phyloP scores from a whole-genome alignment of 1,140 invertebrate species.

The Anastrepha obliqua region DNA sequence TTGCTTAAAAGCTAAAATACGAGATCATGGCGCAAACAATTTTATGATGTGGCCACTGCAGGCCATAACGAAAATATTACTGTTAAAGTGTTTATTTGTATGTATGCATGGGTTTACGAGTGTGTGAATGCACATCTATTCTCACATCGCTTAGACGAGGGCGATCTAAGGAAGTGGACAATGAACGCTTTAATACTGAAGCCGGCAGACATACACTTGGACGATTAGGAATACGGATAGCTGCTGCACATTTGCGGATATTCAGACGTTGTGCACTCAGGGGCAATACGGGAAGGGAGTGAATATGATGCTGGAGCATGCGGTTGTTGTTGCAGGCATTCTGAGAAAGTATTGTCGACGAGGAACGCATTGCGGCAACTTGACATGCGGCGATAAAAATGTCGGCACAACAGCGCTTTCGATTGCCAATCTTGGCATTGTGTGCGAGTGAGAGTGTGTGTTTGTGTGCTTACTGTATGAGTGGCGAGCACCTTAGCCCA shows the following conservation, averaged over 20 bases:
- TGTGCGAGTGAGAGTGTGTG: neutral
- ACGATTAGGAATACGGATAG: neutral
- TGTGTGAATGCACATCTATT: neutral
- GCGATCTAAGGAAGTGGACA: constrained; percentile 7
- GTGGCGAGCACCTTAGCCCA: neutral
- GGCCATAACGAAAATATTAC: constrained; percentile 64
- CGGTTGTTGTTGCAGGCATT: neutral
- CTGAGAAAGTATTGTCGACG: neutral
- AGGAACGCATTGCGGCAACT: constrained; percentile 33
- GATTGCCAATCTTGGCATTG: constrained; percentile 14
- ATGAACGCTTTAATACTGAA: constrained; percentile 26
- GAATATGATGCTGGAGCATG: neutral
- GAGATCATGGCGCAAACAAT: constrained; percentile 69
- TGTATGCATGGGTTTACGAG: neutral
- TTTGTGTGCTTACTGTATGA: neutral
- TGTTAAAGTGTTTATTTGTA: neutral
- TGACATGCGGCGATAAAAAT: constrained; percentile 48
- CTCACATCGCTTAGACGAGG: neutral
- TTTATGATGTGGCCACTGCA: constrained; percentile 67
- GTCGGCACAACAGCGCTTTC: constrained; percentile 25
- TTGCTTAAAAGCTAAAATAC: constrained; percentile 63
- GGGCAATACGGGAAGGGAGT: too few relatives aligned
- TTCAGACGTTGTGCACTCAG: neutral
- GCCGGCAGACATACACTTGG: neutral
- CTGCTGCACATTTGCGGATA: constrained; percentile 8